These are phyloP conservation scores for Halcyon leucocephala DNA, from an alignment of 2,797 vertebrate genomes.

Conservation along the genomic window DNA sequence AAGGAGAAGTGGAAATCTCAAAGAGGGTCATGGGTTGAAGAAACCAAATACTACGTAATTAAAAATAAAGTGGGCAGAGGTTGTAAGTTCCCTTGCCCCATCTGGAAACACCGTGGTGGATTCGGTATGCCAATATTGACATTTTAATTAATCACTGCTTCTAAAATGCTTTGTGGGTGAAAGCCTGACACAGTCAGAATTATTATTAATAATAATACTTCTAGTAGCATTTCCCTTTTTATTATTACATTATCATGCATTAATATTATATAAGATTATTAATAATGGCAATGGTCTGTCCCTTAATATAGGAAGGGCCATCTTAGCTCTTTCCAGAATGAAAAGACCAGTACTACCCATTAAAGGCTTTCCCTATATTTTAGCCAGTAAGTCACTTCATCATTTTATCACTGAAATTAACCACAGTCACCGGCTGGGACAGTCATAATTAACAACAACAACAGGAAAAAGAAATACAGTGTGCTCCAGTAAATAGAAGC, in stretches of 20 bases:
- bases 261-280: constrained; percentile 42
- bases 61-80: constrained; percentile 42
- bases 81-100: neutral
- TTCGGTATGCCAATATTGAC: constrained; percentile 30
- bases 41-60: constrained; percentile 42
- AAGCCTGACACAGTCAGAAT: neutral
- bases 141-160: constrained; percentile 42
- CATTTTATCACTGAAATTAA: constrained; percentile 18
- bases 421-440: neutral
- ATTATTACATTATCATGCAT: constrained; percentile 14
- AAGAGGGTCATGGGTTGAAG: neutral
- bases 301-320: neutral
- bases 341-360: neutral
- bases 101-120: constrained; percentile 15
- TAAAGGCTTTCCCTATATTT: neutral
- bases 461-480: constrained; percentile 69
- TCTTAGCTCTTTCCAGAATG: neutral
- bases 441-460: neutral
- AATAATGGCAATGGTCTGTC: neutral
- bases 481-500: constrained; percentile 67
- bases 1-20: neutral
- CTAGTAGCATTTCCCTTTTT: neutral
- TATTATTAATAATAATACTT: constrained; percentile 22
- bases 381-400: neutral
- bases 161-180: constrained; percentile 20